Percentiles rank a stretch among this genome's conserved stretches.
Evolutionary conservation across 2,888 invertebrate species (phyloP).

Genomic region (Xestia xanthographa): DNA sequence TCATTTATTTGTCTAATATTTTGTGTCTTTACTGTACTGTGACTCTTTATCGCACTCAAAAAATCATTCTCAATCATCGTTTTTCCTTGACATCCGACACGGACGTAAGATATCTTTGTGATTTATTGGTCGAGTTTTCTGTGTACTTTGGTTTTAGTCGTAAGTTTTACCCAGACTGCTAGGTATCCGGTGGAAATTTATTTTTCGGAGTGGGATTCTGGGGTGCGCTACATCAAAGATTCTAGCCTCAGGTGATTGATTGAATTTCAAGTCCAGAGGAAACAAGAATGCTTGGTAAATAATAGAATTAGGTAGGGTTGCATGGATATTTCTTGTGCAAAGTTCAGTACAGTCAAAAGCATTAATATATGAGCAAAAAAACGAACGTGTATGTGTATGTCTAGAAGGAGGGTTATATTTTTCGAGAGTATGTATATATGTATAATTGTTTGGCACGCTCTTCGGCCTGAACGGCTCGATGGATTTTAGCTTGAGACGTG

Average conservation of each 20-base stretch:
- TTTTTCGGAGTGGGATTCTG: background rate
- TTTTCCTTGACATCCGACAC: conserved; percentile 20
- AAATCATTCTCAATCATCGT: background rate
- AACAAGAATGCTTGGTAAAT: conserved; percentile 7
- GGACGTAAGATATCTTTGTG: conserved; percentile 18
- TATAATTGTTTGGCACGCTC: no score
- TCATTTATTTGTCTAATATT: no score
- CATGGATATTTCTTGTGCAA: conserved; percentile 2
- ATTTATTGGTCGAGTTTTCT: conserved; percentile 13
- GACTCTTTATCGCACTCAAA: background rate
- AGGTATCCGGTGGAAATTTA: background rate
- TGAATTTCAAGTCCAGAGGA: conserved; percentile 13
- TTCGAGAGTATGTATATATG: no score
- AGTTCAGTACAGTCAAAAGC: no score
- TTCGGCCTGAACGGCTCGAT: no score
- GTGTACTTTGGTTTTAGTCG: background rate
- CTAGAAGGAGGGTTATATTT: no score
- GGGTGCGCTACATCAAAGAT: conserved; percentile 1
- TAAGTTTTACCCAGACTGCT: background rate
- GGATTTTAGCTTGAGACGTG: no score
- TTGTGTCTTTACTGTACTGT: background rate
- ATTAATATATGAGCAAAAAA: no score
- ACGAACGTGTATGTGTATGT: no score
- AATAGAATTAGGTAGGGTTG: background rate
- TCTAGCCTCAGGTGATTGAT: conserved; percentile 23